Evolutionary conservation across 2,797 vertebrate species (phyloP).

Genomic region (Acanthopagrus latus): DNA sequence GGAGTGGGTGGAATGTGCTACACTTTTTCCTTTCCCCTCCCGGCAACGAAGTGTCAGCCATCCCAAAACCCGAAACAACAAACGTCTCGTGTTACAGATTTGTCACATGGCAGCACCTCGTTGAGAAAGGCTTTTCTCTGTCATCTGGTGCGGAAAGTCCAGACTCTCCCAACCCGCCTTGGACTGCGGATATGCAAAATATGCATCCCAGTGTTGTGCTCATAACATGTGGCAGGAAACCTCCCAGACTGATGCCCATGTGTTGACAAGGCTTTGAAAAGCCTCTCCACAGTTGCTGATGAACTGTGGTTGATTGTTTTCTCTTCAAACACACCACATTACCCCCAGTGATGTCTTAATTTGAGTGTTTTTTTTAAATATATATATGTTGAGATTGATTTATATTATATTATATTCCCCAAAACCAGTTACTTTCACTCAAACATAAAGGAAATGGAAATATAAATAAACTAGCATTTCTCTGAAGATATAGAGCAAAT

Average conservation of each 20-base stretch:
- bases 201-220: slow-evolving; percentile 30
- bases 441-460: no score
- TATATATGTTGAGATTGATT: background rate
- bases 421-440: background rate
- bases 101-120: slow-evolving; percentile 45
- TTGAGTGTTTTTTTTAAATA: background rate
- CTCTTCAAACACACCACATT: background rate
- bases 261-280: slow-evolving; percentile 39
- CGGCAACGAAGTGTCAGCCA: slow-evolving; percentile 51
- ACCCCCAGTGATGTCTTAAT: background rate
- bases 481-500: background rate
- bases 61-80: slow-evolving; percentile 71
- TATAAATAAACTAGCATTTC: background rate
- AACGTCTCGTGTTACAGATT: slow-evolving; percentile 59
- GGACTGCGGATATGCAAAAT: slow-evolving; percentile 50
- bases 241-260: slow-evolving; percentile 14
- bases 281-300: slow-evolving; percentile 14
- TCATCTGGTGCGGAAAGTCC: slow-evolving; percentile 50
- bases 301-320: slow-evolving; percentile 21
- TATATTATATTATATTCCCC: background rate
- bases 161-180: slow-evolving; percentile 10
- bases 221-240: slow-evolving; percentile 57
- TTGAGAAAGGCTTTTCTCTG: slow-evolving; percentile 25
- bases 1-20: slow-evolving; percentile 59
- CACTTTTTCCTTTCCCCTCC: slow-evolving; percentile 55